These are phyloP conservation scores for Heliconius cydno DNA, from an alignment of 2,888 invertebrate genomes.

Conservation along the genomic window DNA sequence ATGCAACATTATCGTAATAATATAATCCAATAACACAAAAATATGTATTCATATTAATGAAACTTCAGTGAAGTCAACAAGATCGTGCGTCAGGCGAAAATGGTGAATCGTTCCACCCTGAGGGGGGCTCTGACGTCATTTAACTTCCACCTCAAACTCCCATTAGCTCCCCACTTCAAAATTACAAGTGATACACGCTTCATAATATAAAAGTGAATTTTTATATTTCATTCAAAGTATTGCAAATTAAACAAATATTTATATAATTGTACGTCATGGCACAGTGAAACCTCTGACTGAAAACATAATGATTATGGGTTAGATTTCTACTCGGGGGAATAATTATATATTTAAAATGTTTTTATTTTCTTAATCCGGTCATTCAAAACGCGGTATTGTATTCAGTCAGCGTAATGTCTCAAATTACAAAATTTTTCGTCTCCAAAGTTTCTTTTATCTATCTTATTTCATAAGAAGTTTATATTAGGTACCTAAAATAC, in stretches of 20 bases:
- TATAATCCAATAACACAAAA: conserved; percentile 14
- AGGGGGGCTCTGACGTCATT: conserved; percentile 40
- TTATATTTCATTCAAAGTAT: not conserved
- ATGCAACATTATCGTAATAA: not conserved
- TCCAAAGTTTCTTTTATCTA: too few relatives aligned
- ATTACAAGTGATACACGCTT: conserved; percentile 15
- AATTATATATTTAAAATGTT: not conserved
- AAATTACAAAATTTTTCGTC: not conserved
- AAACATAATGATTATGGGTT: too few relatives aligned
- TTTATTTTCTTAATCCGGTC: not conserved
- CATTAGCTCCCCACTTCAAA: conserved; percentile 7
- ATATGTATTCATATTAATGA: conserved; percentile 24
- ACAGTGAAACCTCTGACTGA: not conserved
- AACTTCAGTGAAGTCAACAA: conserved; percentile 36
- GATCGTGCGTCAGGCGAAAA: conserved; percentile 39
- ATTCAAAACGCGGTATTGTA: not conserved
- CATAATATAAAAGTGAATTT: not conserved
- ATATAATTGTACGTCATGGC: not conserved
- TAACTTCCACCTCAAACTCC: conserved; percentile 19
- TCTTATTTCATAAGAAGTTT: not conserved
- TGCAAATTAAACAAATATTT: not conserved
- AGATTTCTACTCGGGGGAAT: too few relatives aligned
- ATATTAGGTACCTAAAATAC: not conserved
- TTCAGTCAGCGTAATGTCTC: not conserved
- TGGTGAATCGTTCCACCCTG: conserved; percentile 15